Base-by-base conservation (phyloP, 2,888 invertebrate genomes). In the Blera fallax region DNA sequence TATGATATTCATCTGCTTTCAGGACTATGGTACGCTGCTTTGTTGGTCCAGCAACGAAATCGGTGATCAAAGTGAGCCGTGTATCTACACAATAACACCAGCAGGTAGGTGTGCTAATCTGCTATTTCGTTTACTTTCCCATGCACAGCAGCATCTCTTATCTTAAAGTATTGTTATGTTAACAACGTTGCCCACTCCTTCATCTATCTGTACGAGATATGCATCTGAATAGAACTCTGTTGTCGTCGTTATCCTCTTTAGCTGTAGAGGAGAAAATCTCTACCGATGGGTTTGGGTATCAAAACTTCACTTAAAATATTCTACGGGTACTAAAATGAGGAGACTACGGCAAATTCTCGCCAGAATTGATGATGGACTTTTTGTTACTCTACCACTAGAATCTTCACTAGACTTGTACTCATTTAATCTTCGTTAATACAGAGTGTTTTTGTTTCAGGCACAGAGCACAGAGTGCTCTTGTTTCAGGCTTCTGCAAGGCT, bases 21-120 rank as follows among this genome's bases (percentile, higher is more conserved):
- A 92, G 90, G 96, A 96, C 92, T 96, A 96, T 89, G 96, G 96
- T 27, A 95, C 95, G 18, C 92, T 96, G 43, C 93, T 95, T 48
- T 96, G 96, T 90, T 95, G 95, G 95, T 96, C 95, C 7, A 93
- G 93, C 89, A 96, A 96, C 91, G 95, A 95, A 90, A 94, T 95
- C 88, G 96, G 96, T 58, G 92, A 94, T 87, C 96, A 96, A 91
- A 93, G 93, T 88, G 95, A 95, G 81, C 96, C 96, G 0, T 96
- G 96, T 90, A 94, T 95, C 60, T 96, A 94, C 91, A 94, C 94
- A 89, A 94, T 96, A 87, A 95, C 95, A 88, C 95, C 96, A 62
- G 96, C 96, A 90, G 96, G 96, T 94, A 92, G 91, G 91, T 73
- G 54, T 50, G n/a, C 67, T 62, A 67, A 29, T 8, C 6, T 56